Evolutionary conservation across 2,797 vertebrate genomes (phyloP).

Genomic region (Rhinophrynus dorsalis): DNA sequence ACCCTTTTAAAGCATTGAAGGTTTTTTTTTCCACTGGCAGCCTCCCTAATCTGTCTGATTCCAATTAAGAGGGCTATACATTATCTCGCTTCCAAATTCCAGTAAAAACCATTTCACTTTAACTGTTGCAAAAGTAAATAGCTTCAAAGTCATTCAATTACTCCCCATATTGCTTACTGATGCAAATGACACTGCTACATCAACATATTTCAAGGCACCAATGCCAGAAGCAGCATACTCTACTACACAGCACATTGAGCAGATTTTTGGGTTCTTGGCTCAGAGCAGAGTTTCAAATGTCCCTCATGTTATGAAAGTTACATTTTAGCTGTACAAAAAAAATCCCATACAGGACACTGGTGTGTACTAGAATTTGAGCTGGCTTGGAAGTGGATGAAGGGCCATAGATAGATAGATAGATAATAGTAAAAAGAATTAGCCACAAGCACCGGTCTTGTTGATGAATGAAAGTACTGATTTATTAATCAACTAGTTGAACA

Average conservation of each 20-base stretch:
- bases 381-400: no score
- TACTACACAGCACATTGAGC: conserved; percentile 30
- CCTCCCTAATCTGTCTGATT: conserved; percentile 40
- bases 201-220: conserved; percentile 43
- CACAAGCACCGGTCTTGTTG: no score
- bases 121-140: conserved; percentile 48
- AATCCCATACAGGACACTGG: neutral
- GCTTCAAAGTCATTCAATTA: conserved; percentile 43
- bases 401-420: no score
- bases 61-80: conserved; percentile 41
- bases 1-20: conserved; percentile 26
- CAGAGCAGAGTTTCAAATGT: neutral
- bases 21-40: conserved; percentile 26
- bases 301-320: neutral
- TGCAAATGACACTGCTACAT: conserved; percentile 47
- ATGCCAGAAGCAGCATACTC: conserved; percentile 7
- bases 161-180: conserved; percentile 48
- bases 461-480: no score
- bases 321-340: neutral
- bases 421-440: no score
- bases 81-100: conserved; percentile 36
- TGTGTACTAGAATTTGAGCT: no score
- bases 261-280: conserved; percentile 23
- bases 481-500: no score
- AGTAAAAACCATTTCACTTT: conserved; percentile 41